Base-by-base conservation (phyloP, 2,113 vertebrate genomes). In the Myotis lucifugus region DNA sequence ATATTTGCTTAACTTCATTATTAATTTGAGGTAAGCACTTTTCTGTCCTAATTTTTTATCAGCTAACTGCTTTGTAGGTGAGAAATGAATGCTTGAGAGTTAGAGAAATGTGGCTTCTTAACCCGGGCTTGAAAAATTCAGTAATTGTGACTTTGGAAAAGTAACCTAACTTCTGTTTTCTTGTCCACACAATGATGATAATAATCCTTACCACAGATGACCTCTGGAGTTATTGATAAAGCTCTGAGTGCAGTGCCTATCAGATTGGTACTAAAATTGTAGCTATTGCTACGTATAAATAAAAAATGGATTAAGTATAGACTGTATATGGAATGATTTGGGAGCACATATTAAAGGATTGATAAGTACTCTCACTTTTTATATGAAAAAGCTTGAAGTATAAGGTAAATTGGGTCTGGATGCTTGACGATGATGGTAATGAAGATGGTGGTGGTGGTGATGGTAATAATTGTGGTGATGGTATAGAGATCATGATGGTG, bases 1-100 rank as follows among this genome's bases (percentile, higher is more conserved):
- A 21, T 89, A 64, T 97, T 93, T 94, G 29, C n/a, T 73, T 87
- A 48, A 59, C 32, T 67, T 85, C 1, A 50, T 4, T 77, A 82
- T 61, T 95, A 64, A 77, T 61, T 87, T 70, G 56, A 76, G 59
- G 46, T 12, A 87, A 70, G 15, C 42, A n/a, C 77, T 92, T 88
- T 79, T 83, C 56, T 93, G 8, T 89, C 18, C 19, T 93, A 52
- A 29, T 32, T 78, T 79, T 81, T 78, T 73, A 42, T 79, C 5
- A 52, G 23, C 8, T 50, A 29, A 40, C 4, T 48, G 8, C 8
- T 34, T 72, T 52, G 17, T 50, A 61, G 3, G 29, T 73, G 88
- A 74, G 52, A 73, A 90, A 52, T 61, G 25, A 89, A n/a, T 67
- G 48, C 7, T n/a, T 74, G 29, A 72, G 29, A 70, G 3, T 40